Evolutionary conservation across 2,888 invertebrate genomes (phyloP), one percentile per base, ranked within the genome.

Genomic region (Dicranocentrus wangi): DNA sequence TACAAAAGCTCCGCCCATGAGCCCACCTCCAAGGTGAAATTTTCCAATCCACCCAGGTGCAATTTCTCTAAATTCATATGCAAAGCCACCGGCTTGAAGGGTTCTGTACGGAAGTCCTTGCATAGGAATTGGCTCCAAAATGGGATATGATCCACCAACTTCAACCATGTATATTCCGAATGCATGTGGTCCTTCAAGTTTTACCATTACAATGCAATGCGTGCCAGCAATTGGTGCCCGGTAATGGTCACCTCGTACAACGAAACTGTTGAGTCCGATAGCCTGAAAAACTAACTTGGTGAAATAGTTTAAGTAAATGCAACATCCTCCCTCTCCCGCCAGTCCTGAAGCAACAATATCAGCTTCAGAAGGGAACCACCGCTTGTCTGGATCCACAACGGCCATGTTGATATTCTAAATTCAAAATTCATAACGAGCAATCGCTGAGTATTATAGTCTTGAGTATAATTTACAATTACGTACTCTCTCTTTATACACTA

Each of bases 61-160:
- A 60, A 76, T 70, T 55, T 76, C 69, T n/a, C 81, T 17, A 27
- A 71, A 81, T 58, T 81, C 81, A 71, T 81, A 70, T 7, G 70
- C 53, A 47, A 76, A 81, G 19, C 81, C 81, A 32, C 65, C 76
- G 2, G 76, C 81, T 28, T 68, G 61, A n/a, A 81, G 1, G 2
- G 63, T 75, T 63, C 55, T 47, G 53, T 63, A 81, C 10, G 81
- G 81, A 15, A 81, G 47, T 25, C 47, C 32, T 21, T 69, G 47
- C 81, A 81, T 81, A 21, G 81, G 81, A n/a, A 81, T 39, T 2
- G 75, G 75, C 19, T 81, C 75, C 19, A 81, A 21, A 19, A 81
- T 81, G 1, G 81, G 81, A 63, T 55, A 75, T 5, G 69, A 51
- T 28, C 81, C 81, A 23, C 81, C 81, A 8, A 70, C 81, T 58